Evolutionary conservation across 2,797 vertebrate species (phyloP).

Genomic region (Tapera naevia): DNA sequence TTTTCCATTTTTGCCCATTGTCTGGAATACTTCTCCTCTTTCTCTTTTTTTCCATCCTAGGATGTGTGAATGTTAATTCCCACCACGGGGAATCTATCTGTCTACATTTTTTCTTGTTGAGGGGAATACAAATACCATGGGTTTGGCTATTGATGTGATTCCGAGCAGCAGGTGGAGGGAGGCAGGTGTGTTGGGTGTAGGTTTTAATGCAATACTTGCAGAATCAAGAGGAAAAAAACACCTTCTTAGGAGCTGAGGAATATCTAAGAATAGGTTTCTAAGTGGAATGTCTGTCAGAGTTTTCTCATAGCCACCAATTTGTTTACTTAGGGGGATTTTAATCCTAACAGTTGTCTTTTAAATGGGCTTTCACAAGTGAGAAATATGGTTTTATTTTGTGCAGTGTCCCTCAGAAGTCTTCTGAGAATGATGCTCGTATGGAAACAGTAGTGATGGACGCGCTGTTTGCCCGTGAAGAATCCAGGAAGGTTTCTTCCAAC

Average conservation of each 20-base stretch:
- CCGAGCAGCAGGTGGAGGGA: background rate
- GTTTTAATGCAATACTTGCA: background rate
- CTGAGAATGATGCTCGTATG: background rate
- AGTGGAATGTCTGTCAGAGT: background rate
- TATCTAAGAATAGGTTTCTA: background rate
- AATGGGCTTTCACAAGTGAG: background rate
- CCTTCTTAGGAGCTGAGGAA: background rate
- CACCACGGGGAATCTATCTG: background rate
- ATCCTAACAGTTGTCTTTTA: background rate
- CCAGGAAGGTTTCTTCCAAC: background rate
- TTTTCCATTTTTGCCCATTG: background rate
- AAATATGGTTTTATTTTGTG: background rate
- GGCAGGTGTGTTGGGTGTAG: background rate
- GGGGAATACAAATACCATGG: background rate
- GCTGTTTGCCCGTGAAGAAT: conserved; percentile 22
- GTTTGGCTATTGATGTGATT: background rate
- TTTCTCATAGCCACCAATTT: background rate
- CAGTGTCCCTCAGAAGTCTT: conserved; percentile 56
- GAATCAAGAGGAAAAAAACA: background rate
- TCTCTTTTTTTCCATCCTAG: background rate
- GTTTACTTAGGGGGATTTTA: background rate
- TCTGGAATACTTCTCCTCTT: background rate
- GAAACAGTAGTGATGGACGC: conserved; percentile 14
- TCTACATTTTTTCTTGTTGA: background rate
- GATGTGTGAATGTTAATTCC: background rate